phyloP scores from a whole-genome alignment of 2,113 vertebrate species.

The Hystrix brachyura region DNA sequence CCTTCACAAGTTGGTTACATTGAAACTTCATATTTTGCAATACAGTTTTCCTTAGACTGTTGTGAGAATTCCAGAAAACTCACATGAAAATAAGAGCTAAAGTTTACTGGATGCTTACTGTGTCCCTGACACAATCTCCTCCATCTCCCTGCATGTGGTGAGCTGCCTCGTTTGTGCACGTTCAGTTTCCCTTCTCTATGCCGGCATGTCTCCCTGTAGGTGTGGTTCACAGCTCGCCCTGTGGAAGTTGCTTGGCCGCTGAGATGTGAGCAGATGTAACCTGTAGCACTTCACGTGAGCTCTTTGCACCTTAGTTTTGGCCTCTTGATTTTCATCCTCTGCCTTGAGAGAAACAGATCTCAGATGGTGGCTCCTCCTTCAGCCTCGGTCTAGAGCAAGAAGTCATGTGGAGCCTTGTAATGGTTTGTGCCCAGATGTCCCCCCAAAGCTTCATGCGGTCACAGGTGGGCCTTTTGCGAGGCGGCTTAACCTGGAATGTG shows the following conservation, averaged over 20 bases:
- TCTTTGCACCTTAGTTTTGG: background rate
- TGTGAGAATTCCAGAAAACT: background rate
- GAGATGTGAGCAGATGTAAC: too few species aligned
- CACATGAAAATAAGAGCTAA: background rate
- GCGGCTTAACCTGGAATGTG: too few species aligned
- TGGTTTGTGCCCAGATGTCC: too few species aligned
- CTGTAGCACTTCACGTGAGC: rapidly evolving
- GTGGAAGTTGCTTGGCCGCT: background rate
- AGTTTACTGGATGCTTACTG: background rate
- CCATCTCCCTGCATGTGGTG: background rate
- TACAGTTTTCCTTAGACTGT: background rate
- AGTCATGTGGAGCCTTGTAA: too few species aligned
- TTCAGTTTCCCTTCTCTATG: background rate
- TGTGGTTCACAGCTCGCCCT: too few species aligned
- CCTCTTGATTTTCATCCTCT: background rate
- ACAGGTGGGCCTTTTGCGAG: too few species aligned
- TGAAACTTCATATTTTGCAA: background rate
- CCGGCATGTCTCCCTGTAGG: background rate
- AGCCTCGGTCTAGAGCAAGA: background rate
- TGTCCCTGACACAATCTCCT: too few species aligned
- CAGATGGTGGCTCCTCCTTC: background rate
- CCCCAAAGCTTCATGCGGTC: too few species aligned
- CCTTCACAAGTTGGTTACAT: background rate
- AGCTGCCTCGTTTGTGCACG: background rate
- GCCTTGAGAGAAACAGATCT: background rate